phyloP scores from a whole-genome alignment of 2,797 vertebrate species.

The Halcyon smyrnensis region DNA sequence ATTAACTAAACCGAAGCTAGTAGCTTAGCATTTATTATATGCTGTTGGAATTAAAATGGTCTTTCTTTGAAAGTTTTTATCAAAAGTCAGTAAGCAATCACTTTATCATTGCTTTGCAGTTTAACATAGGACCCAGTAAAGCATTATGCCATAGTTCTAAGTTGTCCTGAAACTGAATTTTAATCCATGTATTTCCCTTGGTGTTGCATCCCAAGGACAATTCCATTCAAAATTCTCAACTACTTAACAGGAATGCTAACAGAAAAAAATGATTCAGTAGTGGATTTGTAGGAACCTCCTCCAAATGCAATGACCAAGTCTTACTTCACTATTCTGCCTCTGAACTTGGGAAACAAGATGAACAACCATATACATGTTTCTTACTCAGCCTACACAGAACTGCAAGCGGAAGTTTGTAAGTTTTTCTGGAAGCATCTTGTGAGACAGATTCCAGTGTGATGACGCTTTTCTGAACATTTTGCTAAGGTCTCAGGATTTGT shows the following conservation, averaged over 20 bases:
- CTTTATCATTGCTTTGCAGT: not conserved
- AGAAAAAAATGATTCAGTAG: not conserved
- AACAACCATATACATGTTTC: not conserved
- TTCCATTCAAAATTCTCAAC: not conserved
- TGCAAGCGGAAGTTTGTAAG: not conserved
- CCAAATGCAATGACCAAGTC: not conserved
- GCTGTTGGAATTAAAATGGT: slow-evolving; percentile 66
- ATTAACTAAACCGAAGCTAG: slow-evolving; percentile 76
- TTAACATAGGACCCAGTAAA: not conserved
- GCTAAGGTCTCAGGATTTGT: not conserved
- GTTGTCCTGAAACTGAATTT: not conserved
- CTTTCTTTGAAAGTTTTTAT: slow-evolving; percentile 59
- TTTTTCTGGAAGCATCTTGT: not conserved
- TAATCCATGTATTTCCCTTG: not conserved
- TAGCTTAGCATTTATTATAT: slow-evolving; percentile 65
- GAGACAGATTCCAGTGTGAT: not conserved
- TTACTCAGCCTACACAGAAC: not conserved
- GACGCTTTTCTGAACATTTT: not conserved
- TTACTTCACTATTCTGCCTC: not conserved
- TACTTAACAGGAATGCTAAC: not conserved
- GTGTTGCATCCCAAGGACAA: not conserved
- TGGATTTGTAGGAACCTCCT: not conserved
- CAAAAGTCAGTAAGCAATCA: slow-evolving; percentile 10
- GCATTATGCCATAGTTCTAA: not conserved
- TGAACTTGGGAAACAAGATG: not conserved